Evolutionary conservation across 2,888 invertebrate genomes (phyloP).

Genomic region (Cryptocephalus primarius): DNA sequence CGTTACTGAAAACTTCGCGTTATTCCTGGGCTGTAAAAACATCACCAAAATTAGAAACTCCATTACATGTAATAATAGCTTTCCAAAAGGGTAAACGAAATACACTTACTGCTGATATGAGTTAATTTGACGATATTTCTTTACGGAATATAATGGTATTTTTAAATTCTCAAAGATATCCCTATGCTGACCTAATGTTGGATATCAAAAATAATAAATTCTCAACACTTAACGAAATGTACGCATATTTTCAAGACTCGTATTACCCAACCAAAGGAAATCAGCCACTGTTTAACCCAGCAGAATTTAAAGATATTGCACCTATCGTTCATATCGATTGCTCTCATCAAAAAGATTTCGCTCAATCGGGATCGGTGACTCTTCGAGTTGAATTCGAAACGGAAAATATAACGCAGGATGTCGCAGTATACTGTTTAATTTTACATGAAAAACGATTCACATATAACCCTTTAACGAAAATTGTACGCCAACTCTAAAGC

Average conservation of each 20-base stretch:
- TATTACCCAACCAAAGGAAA: slow-evolving; percentile 2
- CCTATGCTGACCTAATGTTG: background rate
- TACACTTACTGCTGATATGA: slow-evolving; percentile 2
- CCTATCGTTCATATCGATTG: slow-evolving; percentile 3
- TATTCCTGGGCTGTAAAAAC: slow-evolving; percentile 10
- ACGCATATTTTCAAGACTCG: slow-evolving; percentile 5
- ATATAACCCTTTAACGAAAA: slow-evolving; percentile 1
- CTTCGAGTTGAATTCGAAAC: slow-evolving; percentile 5
- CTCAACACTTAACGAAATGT: slow-evolving; percentile 9
- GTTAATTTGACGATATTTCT: slow-evolving; percentile 4
- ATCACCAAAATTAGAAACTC: slow-evolving; percentile 5
- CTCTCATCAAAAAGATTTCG: slow-evolving; percentile 1
- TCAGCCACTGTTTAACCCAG: slow-evolving; percentile 2
- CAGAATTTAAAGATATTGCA: slow-evolving; percentile 2
- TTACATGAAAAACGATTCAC: slow-evolving; percentile 1
- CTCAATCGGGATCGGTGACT: slow-evolving; percentile 3
- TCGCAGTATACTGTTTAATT: slow-evolving; percentile 5
- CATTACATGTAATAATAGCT: slow-evolving; percentile 4
- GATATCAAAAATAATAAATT: slow-evolving; percentile 3
- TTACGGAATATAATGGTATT: slow-evolving; percentile 6
- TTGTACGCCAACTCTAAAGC: background rate
- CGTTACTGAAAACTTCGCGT: slow-evolving; percentile 5
- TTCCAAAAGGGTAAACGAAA: slow-evolving; percentile 2
- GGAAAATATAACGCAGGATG: slow-evolving; percentile 2
- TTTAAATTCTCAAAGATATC: slow-evolving; percentile 5